Percentiles rank a stretch among this genome's conserved stretches.
Evolutionary conservation across 2,113 vertebrate species (phyloP).

Genomic region (Tichodroma muraria): DNA sequence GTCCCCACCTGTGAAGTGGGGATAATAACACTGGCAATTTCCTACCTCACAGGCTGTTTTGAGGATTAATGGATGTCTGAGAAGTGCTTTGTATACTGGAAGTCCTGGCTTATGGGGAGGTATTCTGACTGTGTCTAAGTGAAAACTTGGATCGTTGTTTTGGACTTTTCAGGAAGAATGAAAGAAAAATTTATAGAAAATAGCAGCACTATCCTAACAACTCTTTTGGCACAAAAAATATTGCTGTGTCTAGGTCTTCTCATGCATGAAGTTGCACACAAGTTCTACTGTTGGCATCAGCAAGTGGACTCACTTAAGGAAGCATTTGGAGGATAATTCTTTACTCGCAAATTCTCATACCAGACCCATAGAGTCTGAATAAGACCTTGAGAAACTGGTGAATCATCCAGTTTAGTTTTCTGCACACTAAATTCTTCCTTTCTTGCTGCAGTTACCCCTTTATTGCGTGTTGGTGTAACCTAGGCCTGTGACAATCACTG

Average conservation of each 20-base stretch:
- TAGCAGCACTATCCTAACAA: neutral
- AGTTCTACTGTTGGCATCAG: neutral
- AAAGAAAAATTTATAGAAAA: neutral
- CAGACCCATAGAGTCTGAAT: neutral
- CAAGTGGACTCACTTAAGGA: neutral
- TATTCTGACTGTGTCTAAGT: constrained; percentile 1
- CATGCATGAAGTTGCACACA: neutral
- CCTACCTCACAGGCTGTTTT: constrained; percentile 53
- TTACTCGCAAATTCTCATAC: neutral
- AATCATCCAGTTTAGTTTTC: neutral
- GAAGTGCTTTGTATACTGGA: constrained; percentile 42
- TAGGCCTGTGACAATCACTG: neutral
- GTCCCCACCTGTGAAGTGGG: constrained; percentile 52
- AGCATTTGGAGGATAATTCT: neutral
- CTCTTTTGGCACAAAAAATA: neutral
- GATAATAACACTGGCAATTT: constrained; percentile 55
- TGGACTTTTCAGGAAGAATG: neutral
- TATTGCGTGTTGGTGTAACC: neutral
- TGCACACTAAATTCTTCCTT: neutral
- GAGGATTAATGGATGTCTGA: constrained; percentile 59
- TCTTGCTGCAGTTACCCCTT: neutral
- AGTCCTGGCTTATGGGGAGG: constrained; percentile 6
- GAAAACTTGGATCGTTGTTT: neutral
- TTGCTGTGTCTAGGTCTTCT: neutral
- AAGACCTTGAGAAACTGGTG: neutral